Evolutionary conservation across 64 coral and sea anemone species (phyloP), one percentile per base, ranked within the genome.

Genomic region (Pocillopora verrucosa): DNA sequence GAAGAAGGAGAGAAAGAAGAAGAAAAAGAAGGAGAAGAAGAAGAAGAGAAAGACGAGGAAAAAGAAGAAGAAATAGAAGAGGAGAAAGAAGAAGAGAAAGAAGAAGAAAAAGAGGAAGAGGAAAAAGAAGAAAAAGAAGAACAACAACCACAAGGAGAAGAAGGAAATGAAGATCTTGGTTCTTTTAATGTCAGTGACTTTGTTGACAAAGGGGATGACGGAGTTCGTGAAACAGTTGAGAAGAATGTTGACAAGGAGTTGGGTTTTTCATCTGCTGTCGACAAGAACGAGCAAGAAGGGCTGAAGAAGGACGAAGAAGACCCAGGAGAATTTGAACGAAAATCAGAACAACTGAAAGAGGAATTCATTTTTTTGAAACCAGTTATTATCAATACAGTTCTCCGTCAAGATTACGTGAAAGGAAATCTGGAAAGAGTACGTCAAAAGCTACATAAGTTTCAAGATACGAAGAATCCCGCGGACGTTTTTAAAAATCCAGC

Each of bases 341-440:
- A 61, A 20, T 4, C 83, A 13, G 56, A 59, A 16, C 65, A 76
- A 36, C 69, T 88, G 6, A 73, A 83, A 22, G 77, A 64, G 67
- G 26, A 22, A 17, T 88, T 93, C 72, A 60, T 20, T 51, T 87
- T 77, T 82, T 5, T 88, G 41, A 77, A 58, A 45, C 19, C 25
- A 16, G 24, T 76, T 13, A 36, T 89, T n/a, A 89, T 93, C 16
- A 89, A 74, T 60, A 76, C 75, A 60, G 34, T 89, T 15, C 59
- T 93, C 58, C 75, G 36, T 37, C 91, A 86, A 13, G 86, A 72
- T 10, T 86, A 93, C 59, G 86, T 93, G 4, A 88, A 83, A 16
- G 78, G 86, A 51, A 70, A 88, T 41, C 2, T 89, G 16, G 68
- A 76, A 7, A 88, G 56, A 63, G 91, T 86, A 34, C 51, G 20